A percentile compares a stretch with the other conserved stretches of the same genome.
These are phyloP conservation scores for Drosophila infuscata DNA, from an alignment of 2,888 invertebrate genomes.

Conservation along the genomic window DNA sequence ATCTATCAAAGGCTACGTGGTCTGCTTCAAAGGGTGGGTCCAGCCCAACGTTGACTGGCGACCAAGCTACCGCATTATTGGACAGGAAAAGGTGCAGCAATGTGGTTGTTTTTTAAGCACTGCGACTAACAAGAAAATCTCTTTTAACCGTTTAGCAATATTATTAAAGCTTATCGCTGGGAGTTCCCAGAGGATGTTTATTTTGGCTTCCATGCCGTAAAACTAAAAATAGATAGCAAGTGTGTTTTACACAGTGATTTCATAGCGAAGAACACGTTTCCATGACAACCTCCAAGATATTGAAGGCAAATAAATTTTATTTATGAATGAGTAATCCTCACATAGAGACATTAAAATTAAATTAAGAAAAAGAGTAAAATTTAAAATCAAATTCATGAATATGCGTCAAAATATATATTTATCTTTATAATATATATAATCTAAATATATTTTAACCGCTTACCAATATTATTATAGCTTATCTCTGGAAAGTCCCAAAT, in stretches of 20 bases:
- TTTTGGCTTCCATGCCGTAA: background rate
- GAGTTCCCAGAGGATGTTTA: background rate
- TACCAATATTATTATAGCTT: conserved; percentile 2
- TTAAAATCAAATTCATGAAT: background rate
- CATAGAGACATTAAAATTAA: background rate
- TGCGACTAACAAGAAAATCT: conserved; percentile 33
- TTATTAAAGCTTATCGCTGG: conserved; percentile 9
- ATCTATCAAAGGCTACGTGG: conserved; percentile 31
- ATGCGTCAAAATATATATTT: background rate
- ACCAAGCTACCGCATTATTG: conserved; percentile 17
- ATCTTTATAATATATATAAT: too few relatives aligned
- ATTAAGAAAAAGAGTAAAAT: background rate
- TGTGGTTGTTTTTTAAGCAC: conserved; percentile 31
- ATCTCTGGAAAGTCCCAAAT: background rate
- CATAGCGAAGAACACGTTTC: background rate
- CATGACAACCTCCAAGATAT: background rate
- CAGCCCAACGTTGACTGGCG: conserved; percentile 22
- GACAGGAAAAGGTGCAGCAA: conserved; percentile 65
- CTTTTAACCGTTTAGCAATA: conserved; percentile 4
- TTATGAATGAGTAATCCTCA: background rate
- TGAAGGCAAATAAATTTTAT: background rate
- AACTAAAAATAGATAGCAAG: background rate
- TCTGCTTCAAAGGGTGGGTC: conserved; percentile 42
- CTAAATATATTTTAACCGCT: conserved; percentile 16
- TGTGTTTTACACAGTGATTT: background rate